Base-by-base conservation (phyloP, 2,113 vertebrate species). In the Oreochromis niloticus region DNA sequence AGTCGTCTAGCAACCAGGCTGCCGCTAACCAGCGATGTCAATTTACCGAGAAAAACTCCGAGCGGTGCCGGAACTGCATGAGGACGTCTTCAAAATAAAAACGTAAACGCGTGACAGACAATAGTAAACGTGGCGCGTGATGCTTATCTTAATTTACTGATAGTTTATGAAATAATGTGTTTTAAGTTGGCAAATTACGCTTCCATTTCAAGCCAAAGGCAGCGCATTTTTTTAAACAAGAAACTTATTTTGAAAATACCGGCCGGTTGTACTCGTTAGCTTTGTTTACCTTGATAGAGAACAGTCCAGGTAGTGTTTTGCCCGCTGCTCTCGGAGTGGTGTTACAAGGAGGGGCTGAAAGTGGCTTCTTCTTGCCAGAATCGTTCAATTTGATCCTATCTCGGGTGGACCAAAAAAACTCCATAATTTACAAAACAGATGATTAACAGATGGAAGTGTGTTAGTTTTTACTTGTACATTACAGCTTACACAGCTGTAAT, bases 1-100 rank as follows among this genome's bases (percentile, higher is more conserved):
- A 91, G 95, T 96, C 94, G 95, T 96, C 94, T 95, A 96, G 96
- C 96, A 96, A 96, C 96, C 89, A 90, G 84, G 90, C 39, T 86
- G 81, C 71, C 24, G 75, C 85, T 88, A 22, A 22, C 7, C 24
- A 88, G 19, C 43, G 6, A 55, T 9, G 66, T 46, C 3, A 92
- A 90, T 9, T 5, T 34, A 19, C 9, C 66, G 1, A 6, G 3
- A 24, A 22, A 17, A 81, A 12, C 30, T 3, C 54, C 14, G 30
- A 32, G 10, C 3, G 0, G 1, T 0, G 50, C 82, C 85, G 75
- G 91, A 91, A 88, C 22, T 4, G 0, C 0, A 3, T 1, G 2
- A 6, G 1, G 1, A 0, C 0, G 6, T 30, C 16, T 94, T 92
- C 88, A 92, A 30, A 92, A 27, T 91, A 92, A 89, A 82, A 81